Conservation (phyloP, 2,797 vertebrate species). For the Anniella stebbinsi region DNA sequence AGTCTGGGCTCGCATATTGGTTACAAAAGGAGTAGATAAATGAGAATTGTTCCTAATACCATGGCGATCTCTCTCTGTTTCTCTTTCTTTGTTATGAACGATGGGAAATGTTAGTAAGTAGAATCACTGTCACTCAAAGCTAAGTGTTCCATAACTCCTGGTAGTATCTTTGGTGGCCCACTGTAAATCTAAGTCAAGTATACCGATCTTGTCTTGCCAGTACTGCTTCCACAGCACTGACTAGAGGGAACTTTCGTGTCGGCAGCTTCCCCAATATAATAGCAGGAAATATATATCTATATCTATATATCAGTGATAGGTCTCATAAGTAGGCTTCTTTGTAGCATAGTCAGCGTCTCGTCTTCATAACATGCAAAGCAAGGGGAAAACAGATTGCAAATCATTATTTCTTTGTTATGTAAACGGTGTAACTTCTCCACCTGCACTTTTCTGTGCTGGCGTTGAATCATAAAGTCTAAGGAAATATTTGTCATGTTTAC, state of each 20-base stretch:
- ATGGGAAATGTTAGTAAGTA: not conserved
- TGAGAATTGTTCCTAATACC: slow-evolving; percentile 24
- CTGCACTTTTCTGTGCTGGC: slow-evolving; percentile 28
- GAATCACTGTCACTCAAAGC: not conserved
- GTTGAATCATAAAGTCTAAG: slow-evolving; percentile 55
- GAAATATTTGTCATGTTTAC: slow-evolving; percentile 13
- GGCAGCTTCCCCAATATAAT: not conserved
- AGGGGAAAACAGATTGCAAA: not conserved
- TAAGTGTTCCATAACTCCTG: not conserved
- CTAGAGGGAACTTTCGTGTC: not conserved
- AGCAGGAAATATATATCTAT: no score
- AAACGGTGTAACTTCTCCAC: slow-evolving; percentile 39
- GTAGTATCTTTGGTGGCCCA: not conserved
- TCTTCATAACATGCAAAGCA: slow-evolving; percentile 17
- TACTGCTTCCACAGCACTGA: not conserved
- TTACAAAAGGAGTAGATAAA: not conserved
- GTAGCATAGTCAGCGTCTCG: not conserved
- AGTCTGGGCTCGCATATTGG: slow-evolving; percentile 49
- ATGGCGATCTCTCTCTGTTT: slow-evolving; percentile 23
- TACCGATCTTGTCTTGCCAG: not conserved
- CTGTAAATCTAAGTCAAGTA: slow-evolving; percentile 4
- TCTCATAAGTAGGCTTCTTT: no score
- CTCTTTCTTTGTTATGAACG: slow-evolving; percentile 38
- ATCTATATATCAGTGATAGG: no score
- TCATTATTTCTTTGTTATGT: slow-evolving; percentile 57